Evolutionary conservation across 2,888 invertebrate genomes (phyloP), one percentile per base, ranked within the genome.

Genomic region (Drosophila subsilvestris): DNA sequence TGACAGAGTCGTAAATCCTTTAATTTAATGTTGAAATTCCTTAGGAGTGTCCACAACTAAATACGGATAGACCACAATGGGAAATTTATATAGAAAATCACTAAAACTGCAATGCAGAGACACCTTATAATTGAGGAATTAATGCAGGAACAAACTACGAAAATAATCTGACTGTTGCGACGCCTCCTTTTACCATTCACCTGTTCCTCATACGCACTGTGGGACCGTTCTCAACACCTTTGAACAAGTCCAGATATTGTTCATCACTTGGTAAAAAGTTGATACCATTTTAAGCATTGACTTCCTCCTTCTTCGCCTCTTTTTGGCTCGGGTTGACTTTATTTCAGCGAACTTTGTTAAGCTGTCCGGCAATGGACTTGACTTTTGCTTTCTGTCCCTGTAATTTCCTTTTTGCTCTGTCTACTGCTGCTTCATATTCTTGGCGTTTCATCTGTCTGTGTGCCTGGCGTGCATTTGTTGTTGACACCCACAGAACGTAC

Each of bases 381-480:
- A 51, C 37, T 66, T 12, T 51, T 22, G 43, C n/a, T 55, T 20
- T 7, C 53, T 8, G 47, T 37, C 63, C 29, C 53, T 53, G 20
- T 37, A 42, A 37, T 51, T 37, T 61, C 4, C n/a, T n/a, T 63
- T 22, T 68, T 72, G 80, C 78, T 75, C 37, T 14, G 1, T 67
- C 74, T 74, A 69, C 66, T 72, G 66, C 14, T 37, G 5, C 32
- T 37, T 37, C 1, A 2, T 14, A 74, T 75, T 72, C 32, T 48
- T 27, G 50, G 43, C 43, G 20, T 44, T 50, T 18, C 47, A 54
- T 58, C 42, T 37, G 14, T 5, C 44, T 58, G 44, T 63, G 56
- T 81, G 74, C 54, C 86, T 83, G 80, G 83, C 83, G 83, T 80
- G 80, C 86, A 74, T 80, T 82, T 82, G 37, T 14, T n/a, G n/a